These are phyloP conservation scores for Pherbina coryleti DNA, from an alignment of 2,888 invertebrate species.

Conservation along the genomic window DNA sequence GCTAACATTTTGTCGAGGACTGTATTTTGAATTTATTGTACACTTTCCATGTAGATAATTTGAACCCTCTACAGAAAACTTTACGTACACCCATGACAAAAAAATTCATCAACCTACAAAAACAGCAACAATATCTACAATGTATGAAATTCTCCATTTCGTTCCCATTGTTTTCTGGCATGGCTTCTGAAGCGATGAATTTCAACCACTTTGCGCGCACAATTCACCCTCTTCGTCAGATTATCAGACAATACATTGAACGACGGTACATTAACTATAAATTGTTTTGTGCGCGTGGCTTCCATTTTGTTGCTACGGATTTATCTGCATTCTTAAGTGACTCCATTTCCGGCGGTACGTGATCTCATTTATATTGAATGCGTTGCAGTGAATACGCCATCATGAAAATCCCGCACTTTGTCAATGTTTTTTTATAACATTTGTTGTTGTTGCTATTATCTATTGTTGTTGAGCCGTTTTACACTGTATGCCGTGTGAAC, in stretches of 20 bases:
- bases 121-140: conserved; percentile 22
- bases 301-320: conserved; percentile 58
- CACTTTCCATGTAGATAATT: no score
- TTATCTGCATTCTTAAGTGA: conserved; percentile 56
- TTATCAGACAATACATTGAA: not conserved
- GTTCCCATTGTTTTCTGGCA: not conserved
- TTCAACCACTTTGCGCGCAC: conserved; percentile 1
- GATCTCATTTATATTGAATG: conserved; percentile 53
- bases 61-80: no score
- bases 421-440: not conserved
- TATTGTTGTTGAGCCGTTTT: not conserved
- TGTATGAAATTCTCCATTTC: conserved; percentile 22
- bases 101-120: not conserved
- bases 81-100: no score
- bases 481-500: not conserved
- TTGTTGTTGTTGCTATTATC: not conserved
- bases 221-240: not conserved
- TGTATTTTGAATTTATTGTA: no score
- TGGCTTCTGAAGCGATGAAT: not conserved
- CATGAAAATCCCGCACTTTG: not conserved
- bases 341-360: conserved; percentile 57
- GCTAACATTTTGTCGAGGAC: no score
- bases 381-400: conserved; percentile 19
- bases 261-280: not conserved
- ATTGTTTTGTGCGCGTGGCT: conserved; percentile 49